A percentile compares a stretch with the other conserved stretches of the same genome.
Evolutionary conservation across 2,797 vertebrate species (phyloP).

Genomic region (Natrix natrix): DNA sequence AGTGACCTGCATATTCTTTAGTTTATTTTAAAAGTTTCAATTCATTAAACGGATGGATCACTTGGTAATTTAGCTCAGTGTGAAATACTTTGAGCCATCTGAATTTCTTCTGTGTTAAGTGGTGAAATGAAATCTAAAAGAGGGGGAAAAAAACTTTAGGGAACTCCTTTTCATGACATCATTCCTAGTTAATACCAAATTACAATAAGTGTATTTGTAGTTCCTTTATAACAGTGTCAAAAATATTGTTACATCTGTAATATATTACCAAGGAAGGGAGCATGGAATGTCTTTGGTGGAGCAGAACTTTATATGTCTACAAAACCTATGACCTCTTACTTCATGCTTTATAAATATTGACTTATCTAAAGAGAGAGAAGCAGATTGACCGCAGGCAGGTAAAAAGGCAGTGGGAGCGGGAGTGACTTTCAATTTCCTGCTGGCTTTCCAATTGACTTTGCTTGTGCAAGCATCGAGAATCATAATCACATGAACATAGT

Average conservation of each 20-base stretch:
- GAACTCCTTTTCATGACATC: background rate
- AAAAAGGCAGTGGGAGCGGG: background rate
- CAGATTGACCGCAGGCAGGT: background rate
- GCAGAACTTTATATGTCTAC: accelerated
- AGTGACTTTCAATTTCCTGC: background rate
- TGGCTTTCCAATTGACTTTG: background rate
- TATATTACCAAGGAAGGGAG: accelerated
- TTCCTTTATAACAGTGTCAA: background rate
- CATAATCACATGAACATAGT: background rate
- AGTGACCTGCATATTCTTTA: background rate
- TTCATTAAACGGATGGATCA: background rate
- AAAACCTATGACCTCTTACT: background rate
- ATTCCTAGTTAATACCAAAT: background rate
- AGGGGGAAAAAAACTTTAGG: background rate
- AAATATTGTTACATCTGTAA: accelerated
- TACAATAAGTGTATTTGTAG: background rate
- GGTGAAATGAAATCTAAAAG: background rate
- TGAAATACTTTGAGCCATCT: background rate
- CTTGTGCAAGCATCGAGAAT: background rate
- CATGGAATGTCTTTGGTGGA: accelerated
- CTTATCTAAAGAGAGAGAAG: background rate
- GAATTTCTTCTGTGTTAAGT: background rate
- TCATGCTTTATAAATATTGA: background rate
- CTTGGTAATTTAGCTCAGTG: background rate
- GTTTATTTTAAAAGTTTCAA: background rate